Conservation (phyloP, 2,797 vertebrate species). For the Chanos chanos region DNA sequence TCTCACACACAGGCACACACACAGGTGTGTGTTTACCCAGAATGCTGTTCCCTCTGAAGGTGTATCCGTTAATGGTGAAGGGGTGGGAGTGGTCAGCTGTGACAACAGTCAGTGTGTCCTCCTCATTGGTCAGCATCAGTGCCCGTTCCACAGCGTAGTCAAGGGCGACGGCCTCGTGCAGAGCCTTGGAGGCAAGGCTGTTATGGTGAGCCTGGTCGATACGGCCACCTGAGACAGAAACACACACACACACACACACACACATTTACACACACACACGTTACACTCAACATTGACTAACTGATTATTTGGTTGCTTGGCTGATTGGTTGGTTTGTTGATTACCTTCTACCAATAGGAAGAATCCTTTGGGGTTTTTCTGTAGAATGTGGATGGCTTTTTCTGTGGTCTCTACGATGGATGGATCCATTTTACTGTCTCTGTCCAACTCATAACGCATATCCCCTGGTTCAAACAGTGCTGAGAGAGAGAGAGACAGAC, state of each 20-base stretch:
- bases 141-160: constrained; percentile 67
- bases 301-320: neutral
- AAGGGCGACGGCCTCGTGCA: constrained; percentile 68
- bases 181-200: constrained; percentile 64
- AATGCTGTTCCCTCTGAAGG: constrained; percentile 73
- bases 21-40: constrained; percentile 62
- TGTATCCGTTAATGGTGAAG: constrained; percentile 68
- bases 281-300: neutral
- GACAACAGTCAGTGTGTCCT: constrained; percentile 70
- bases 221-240: constrained; percentile 63
- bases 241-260: neutral
- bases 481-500: constrained; percentile 33
- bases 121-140: constrained; percentile 67
- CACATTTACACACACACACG: neutral
- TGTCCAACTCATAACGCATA: constrained; percentile 66
- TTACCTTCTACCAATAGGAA: constrained; percentile 77
- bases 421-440: constrained; percentile 66
- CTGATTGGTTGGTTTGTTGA: constrained; percentile 5
- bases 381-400: constrained; percentile 74
- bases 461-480: constrained; percentile 75
- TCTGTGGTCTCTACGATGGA: constrained; percentile 69
- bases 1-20: neutral
- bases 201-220: constrained; percentile 77
- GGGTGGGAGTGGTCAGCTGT: constrained; percentile 76
- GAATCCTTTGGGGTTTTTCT: constrained; percentile 74